Evolutionary conservation across 2,888 invertebrate species (phyloP).

Genomic region (Drosophila anceps): DNA sequence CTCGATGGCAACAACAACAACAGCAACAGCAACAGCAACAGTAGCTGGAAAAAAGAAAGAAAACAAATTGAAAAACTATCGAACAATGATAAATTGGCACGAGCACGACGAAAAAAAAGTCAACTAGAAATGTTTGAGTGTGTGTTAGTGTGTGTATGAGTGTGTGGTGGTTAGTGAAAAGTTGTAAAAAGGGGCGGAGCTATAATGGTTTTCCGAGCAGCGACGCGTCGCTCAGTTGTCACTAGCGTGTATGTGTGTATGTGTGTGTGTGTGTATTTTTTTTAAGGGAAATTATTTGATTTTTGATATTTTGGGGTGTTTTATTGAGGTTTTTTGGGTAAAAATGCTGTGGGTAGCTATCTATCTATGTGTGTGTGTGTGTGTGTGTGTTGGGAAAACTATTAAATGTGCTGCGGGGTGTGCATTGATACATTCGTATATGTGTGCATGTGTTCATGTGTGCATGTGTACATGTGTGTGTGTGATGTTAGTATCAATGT

Average conservation of each 20-base stretch:
- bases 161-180: constrained; percentile 74
- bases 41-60: constrained; percentile 44
- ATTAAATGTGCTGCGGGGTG: constrained; percentile 69
- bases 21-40: constrained; percentile 38
- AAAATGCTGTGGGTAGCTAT: constrained; percentile 60
- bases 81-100: constrained; percentile 82
- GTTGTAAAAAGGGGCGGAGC: constrained; percentile 83
- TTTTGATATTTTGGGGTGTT: constrained; percentile 85
- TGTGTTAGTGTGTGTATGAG: constrained; percentile 27
- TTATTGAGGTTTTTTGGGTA: constrained; percentile 82
- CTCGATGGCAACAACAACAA: constrained; percentile 23
- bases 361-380: constrained; percentile 46
- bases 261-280: constrained; percentile 58
- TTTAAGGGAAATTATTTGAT: constrained; percentile 85
- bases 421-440: constrained; percentile 44
- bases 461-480: constrained; percentile 24
- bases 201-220: constrained; percentile 81
- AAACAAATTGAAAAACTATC: constrained; percentile 80
- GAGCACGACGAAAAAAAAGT: constrained; percentile 61
- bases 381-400: constrained; percentile 62
- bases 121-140: constrained; percentile 37
- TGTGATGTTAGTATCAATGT: constrained; percentile 78
- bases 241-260: constrained; percentile 38
- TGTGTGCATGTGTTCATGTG: constrained; percentile 28
- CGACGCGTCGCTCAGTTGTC: constrained; percentile 67